phyloP scores from a whole-genome alignment of 64 coral and sea anemone species.

The Astreopora myriophthalma region DNA sequence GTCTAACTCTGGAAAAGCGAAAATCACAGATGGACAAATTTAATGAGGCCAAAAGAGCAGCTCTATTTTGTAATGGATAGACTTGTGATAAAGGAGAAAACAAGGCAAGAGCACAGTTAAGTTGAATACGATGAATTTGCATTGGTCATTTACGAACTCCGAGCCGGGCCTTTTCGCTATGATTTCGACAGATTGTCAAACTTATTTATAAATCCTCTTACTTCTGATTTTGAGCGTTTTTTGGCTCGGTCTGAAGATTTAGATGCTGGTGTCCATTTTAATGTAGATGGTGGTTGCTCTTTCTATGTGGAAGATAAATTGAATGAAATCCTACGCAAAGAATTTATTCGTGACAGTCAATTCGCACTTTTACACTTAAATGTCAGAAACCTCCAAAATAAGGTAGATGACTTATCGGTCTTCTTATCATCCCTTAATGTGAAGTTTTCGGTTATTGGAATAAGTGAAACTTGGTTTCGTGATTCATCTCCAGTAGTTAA shows the following conservation, averaged over 20 bases:
- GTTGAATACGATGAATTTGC: background rate
- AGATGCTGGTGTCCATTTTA: background rate
- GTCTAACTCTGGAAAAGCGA: background rate
- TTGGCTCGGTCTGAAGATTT: background rate
- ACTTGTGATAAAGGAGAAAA: background rate
- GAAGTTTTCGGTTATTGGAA: too few species aligned
- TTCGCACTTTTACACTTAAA: constrained; percentile 20
- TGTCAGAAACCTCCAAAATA: constrained; percentile 1
- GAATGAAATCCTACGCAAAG: background rate
- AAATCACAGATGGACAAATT: constrained; percentile 5
- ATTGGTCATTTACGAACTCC: background rate
- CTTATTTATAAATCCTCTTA: background rate
- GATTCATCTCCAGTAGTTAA: too few species aligned
- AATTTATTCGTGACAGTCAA: background rate
- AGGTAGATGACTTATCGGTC: background rate
- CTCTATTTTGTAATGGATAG: constrained; percentile 52
- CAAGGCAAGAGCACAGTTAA: background rate
- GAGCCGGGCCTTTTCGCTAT: background rate
- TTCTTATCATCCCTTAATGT: too few species aligned
- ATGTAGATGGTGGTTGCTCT: background rate
- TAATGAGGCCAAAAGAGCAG: constrained; percentile 19
- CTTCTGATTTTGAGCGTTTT: background rate
- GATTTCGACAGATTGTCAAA: background rate
- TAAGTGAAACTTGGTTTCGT: too few species aligned
- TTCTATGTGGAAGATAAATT: background rate